These are phyloP conservation scores for Scaptomyza montana DNA, from an alignment of 1,140 invertebrate genomes.

Conservation along the genomic window DNA sequence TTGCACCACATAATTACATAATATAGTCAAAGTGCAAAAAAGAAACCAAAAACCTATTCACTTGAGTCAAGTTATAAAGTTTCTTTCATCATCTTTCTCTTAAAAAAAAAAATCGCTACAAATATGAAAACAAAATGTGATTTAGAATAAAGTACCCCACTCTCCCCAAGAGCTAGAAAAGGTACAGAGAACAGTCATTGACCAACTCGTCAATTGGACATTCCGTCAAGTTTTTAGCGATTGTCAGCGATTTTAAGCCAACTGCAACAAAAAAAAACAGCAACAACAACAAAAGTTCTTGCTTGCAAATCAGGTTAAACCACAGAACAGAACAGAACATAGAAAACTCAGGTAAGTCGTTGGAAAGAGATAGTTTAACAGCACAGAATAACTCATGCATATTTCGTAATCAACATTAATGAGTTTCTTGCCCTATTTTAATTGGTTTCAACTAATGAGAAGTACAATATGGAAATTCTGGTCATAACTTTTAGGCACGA, in stretches of 20 bases:
- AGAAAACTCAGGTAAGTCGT: not conserved
- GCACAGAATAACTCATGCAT: conserved; percentile 27
- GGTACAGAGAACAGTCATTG: not conserved
- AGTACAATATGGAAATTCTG: conserved; percentile 34
- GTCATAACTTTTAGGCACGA: conserved; percentile 44
- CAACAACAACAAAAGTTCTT: conserved; percentile 4
- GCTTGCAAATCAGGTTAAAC: conserved; percentile 55
- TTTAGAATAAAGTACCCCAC: too few species aligned
- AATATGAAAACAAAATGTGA: too few species aligned
- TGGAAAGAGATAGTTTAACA: not conserved
- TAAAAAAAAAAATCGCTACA: too few species aligned
- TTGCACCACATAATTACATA: not conserved
- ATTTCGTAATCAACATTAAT: conserved; percentile 75
- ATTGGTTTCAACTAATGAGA: conserved; percentile 58
- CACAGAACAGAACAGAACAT: not conserved
- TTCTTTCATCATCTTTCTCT: too few species aligned
- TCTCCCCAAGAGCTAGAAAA: too few species aligned
- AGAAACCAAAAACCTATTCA: not conserved
- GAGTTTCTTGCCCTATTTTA: conserved; percentile 76
- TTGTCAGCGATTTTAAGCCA: conserved; percentile 41
- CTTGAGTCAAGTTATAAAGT: not conserved
- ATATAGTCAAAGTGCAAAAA: not conserved
- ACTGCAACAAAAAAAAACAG: conserved; percentile 16
- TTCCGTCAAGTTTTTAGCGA: conserved; percentile 3
- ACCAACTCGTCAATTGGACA: conserved; percentile 42